Base-by-base conservation (phyloP, 1,140 invertebrate genomes). In the Hyles vespertilio region DNA sequence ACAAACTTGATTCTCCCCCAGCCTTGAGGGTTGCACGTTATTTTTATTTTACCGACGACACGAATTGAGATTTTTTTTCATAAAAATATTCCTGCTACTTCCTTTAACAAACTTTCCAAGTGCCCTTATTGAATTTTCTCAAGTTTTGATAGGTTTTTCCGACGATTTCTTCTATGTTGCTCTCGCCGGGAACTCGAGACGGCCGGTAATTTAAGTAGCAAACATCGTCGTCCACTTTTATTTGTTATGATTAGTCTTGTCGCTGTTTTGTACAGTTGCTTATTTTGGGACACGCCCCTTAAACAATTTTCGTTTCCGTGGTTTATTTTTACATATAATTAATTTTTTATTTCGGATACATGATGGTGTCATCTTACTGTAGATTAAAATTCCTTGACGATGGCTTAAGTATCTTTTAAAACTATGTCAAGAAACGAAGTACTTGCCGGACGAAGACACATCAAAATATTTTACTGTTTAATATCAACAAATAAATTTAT, bases 61-160 rank as follows among this genome's bases (percentile, higher is more conserved):
- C 77, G 82, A 79, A 81, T 83, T 84, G 79, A 79, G 79, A 80
- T 76, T 61, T 71, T 72, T 77, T 81, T 79, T 79, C 70, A 80
- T 79, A 73, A 79, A 72, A 82, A 84, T 84, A 80, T 82, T 82
- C 76, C 70, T 56, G 78, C 81, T 82, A 80, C 81, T 83, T 79
- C 73, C 76, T 79, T 83, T 81, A 82, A 76, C 81, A 87, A 87
- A 87, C 76, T 87, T 84, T 72, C 74, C 67, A 81, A 87, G 80
- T 87, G 79, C 69, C 80, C 75, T 87, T 87, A 87, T 87, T 87
- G 80, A 87, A 87, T 87, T 87, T 84, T 84, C 80, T 81, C 76
- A 84, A 84, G 77, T 87, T 87, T 87, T 84, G 84, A 87, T 87
- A 84, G 84, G 84, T 87, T 87, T 78, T 81, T 81, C 78, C 81